A percentile compares a stretch with the other conserved stretches of the same genome.
These are phyloP conservation scores for Lophotriccus pileatus DNA, from an alignment of 2,797 vertebrate species.

Conservation along the genomic window DNA sequence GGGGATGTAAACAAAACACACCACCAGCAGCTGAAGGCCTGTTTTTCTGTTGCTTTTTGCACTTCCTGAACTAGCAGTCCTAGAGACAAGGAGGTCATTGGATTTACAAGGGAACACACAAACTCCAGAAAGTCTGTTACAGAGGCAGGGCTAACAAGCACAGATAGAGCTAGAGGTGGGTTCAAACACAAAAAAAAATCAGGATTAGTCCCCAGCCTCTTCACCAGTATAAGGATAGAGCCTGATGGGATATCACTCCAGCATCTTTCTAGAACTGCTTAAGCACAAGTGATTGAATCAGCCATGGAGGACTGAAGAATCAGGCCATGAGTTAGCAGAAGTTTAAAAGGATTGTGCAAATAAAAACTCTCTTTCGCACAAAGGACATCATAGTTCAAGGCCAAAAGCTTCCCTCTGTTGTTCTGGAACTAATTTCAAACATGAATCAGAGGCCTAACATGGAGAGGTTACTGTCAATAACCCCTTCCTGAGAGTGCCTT, in stretches of 20 bases:
- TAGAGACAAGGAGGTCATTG: not conserved
- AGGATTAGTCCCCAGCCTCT: not conserved
- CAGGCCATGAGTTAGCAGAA: not conserved
- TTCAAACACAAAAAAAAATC: not conserved
- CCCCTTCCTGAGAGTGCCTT: not conserved
- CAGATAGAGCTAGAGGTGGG: not conserved
- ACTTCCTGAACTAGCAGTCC: not conserved
- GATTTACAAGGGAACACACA: not conserved
- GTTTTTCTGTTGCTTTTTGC: not conserved
- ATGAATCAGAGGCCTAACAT: not conserved
- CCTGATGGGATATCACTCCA: not conserved
- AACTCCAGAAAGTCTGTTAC: not conserved
- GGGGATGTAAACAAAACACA: not conserved
- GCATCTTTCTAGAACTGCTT: not conserved
- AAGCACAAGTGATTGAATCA: not conserved
- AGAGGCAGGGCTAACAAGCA: not conserved
- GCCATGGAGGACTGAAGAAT: not conserved
- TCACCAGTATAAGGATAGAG: not conserved
- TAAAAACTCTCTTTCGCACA: not conserved
- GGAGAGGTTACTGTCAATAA: conserved; percentile 26
- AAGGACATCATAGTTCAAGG: conserved; percentile 9
- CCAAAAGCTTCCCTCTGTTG: conserved; percentile 20
- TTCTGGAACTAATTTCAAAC: conserved; percentile 47
- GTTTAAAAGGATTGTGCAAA: conserved; percentile 33
- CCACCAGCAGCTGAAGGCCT: not conserved